phyloP scores from a whole-genome alignment of 2,113 vertebrate genomes.

The Platysternon megacephalum region DNA sequence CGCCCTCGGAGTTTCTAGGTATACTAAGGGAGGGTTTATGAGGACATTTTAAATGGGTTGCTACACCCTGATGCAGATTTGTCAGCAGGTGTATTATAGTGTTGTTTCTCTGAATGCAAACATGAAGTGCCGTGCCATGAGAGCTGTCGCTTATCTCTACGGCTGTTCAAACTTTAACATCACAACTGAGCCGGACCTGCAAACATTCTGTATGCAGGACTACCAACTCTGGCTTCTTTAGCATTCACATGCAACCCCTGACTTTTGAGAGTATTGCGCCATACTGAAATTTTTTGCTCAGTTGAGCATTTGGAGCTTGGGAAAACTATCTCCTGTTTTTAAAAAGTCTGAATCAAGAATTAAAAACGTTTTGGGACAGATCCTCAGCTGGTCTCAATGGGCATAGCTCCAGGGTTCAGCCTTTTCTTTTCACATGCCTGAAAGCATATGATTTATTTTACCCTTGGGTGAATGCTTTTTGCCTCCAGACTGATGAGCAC shows the following conservation, averaged over 20 bases:
- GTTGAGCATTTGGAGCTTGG: not conserved
- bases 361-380: not conserved
- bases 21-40: not conserved
- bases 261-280: not conserved
- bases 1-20: not conserved
- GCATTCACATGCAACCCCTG: not conserved
- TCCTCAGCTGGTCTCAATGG: not conserved
- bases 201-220: not conserved
- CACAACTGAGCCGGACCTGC: not conserved
- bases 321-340: not conserved
- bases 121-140: not conserved
- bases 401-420: not conserved
- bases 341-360: not conserved
- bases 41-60: not conserved
- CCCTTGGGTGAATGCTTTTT: not conserved
- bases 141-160: not conserved
- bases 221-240: not conserved
- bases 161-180: not conserved
- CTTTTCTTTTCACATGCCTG: not conserved
- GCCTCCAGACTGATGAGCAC: rapidly evolving
- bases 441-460: not conserved
- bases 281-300: not conserved
- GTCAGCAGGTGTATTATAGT: not conserved
- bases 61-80: not conserved
- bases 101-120: not conserved